These are phyloP conservation scores for Trichogramma dendrolimi DNA, from an alignment of 2,888 invertebrate species.

Conservation along the genomic window DNA sequence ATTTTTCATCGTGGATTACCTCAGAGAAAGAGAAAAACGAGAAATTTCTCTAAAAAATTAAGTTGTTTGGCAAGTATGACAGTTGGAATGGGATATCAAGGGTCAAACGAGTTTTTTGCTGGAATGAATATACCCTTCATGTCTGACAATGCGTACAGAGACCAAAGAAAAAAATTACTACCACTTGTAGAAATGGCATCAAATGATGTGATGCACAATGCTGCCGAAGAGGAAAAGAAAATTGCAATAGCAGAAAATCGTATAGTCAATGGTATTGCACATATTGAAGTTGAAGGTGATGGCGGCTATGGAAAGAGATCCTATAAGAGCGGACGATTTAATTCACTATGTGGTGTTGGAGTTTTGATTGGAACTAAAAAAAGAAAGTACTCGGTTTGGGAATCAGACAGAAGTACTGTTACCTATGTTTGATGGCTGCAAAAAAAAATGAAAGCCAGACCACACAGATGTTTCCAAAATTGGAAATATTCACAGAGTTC, in stretches of 20 bases:
- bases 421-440: slow-evolving; percentile 12
- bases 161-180: too few species aligned
- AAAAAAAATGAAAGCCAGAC: too few species aligned
- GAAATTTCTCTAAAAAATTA: too few species aligned
- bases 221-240: slow-evolving; percentile 21
- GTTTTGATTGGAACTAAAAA: slow-evolving; percentile 28
- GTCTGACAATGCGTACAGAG: too few species aligned
- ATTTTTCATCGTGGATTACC: too few species aligned
- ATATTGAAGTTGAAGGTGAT: slow-evolving; percentile 27
- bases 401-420: slow-evolving; percentile 37
- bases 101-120: too few species aligned
- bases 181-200: slow-evolving; percentile 9
- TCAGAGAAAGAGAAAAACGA: too few species aligned
- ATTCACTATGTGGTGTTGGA: slow-evolving; percentile 29
- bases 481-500: too few species aligned
- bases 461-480: too few species aligned
- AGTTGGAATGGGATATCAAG: too few species aligned
- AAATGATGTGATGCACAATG: slow-evolving; percentile 10
- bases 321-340: slow-evolving; percentile 21
- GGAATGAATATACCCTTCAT: too few species aligned
- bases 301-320: slow-evolving; percentile 32
- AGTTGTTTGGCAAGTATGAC: too few species aligned
- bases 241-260: slow-evolving; percentile 18
- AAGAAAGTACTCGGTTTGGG: slow-evolving; percentile 33
- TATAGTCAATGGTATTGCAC: slow-evolving; percentile 19